phyloP scores from a whole-genome alignment of 2,888 invertebrate genomes.

The Thymelicus sylvestris region DNA sequence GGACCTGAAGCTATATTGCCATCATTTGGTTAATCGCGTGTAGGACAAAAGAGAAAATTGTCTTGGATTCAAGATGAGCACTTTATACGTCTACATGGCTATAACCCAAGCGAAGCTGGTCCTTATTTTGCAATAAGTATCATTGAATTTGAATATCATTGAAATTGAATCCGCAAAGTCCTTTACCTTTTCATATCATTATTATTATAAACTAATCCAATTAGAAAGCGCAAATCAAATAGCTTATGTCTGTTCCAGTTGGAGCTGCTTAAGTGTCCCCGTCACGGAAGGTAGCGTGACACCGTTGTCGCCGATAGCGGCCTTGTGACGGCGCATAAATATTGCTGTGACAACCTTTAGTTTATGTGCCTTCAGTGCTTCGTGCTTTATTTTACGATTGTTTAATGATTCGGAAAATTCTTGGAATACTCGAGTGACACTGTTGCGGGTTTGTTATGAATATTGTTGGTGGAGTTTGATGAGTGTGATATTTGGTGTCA shows the following conservation, averaged over 20 bases:
- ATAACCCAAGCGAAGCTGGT: no score
- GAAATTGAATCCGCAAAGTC: neutral
- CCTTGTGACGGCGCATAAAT: constrained; percentile 44
- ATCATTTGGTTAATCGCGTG: no score
- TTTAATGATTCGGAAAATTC: constrained; percentile 6
- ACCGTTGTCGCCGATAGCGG: constrained; percentile 42
- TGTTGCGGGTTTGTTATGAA: neutral
- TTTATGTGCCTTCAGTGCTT: constrained; percentile 15
- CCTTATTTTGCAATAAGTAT: neutral
- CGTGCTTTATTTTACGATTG: constrained; percentile 17
- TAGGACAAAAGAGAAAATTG: no score
- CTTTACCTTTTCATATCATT: neutral
- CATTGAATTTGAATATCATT: neutral
- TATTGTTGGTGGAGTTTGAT: neutral
- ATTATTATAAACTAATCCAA: constrained; percentile 25
- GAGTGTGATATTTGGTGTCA: neutral
- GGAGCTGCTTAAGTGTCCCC: constrained; percentile 62
- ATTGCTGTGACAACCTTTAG: constrained; percentile 43
- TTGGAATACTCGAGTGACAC: neutral
- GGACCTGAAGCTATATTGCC: no score
- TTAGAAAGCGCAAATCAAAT: constrained; percentile 28
- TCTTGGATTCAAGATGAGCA: no score
- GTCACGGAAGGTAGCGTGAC: constrained; percentile 75
- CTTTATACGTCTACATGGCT: no score
- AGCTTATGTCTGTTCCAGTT: constrained; percentile 55